Evolutionary conservation across 2,888 invertebrate genomes (phyloP), one percentile per base, ranked within the genome.

Genomic region (Rhabditoides inermis): DNA sequence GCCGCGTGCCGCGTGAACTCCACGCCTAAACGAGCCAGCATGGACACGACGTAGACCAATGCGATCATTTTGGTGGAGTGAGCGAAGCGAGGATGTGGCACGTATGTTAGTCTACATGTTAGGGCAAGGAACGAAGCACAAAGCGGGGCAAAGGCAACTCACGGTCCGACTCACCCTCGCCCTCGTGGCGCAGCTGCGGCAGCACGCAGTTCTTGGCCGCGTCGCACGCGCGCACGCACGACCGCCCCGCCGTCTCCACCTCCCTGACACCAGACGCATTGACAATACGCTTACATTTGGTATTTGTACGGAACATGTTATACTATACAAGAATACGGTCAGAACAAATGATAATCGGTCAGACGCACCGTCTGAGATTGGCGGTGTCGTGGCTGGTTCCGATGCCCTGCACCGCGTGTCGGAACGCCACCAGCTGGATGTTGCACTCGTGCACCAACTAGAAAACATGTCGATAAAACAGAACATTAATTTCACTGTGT

Each of bases 371-470:
- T 22, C 74, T 51, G 22, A 74, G 55, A 23, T 63, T 63, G 2
- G 68, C 61, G 26, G 63, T 63, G 54, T 73, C 72, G 27, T 62
- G 58, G 2, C 61, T 46, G 2, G 73, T 71, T 32, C 76, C 76
- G 32, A 76, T 65, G 36, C 62, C 61, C 58, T 73, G 75, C 22
- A 73, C 61, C 7, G 68, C 69, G 50, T 63, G 66, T 20, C 76
- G 75, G 46, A 75, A 72, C 12, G 66, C 58, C 45, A 75, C 75
- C 56, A 76, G 57, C 51, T 74, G 72, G 49, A 71, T 65, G 58
- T 75, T 75, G 60, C 76, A 75, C 53, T 76, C 76, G 61, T 75
- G 73, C 51, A 76, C 68, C 55, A 76, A 60, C 75, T 75, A 60
- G 53, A 70, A 63, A 18, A 39, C 6, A 39, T 10, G 18, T 5